Evolutionary conservation across 2,888 invertebrate species (phyloP), one percentile per base, ranked within the genome.

Genomic region (Phalera bucephala): DNA sequence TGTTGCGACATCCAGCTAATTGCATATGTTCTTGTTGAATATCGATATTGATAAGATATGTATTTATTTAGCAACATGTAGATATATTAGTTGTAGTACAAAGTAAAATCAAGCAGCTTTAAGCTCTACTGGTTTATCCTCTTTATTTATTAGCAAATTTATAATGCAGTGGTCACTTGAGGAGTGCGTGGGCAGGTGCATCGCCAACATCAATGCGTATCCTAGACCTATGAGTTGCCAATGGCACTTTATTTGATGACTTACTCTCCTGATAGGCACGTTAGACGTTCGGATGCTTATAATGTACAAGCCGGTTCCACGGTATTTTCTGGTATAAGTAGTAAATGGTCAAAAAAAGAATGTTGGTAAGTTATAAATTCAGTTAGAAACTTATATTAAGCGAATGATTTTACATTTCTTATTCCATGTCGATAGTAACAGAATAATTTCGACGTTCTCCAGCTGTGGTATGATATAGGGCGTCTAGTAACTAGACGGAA

Each of bases 211-310:
- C 51, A 52, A 51, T 45, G 53, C 44, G 54, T 55, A 53, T 48
- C 52, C 56, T 62, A 57, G 58, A 45, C 49, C 47, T 57, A 53
- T 54, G 43, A 53, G 53, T 52, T 50, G 64, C 51, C 62, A 52
- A 48, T 54, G 54, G 58, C 59, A 66, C 53, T 72, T 66, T 58
- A 68, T 66, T 70, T 70, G 69, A 72, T 65, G 58, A 48, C 60
- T 67, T 55, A 62, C 64, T 60, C 57, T 57, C 52, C 52, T 56
- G 57, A 53, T 55, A 61, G 29, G 40, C 34, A 56, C 54, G 55
- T 61, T 58, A 59, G 53, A 64, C 60, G 55, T 64, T 56, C 52
- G 44, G 55, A 48, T 57, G 55, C 57, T 61, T 54, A 64, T 68
- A 52, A 53, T 50, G 56, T 56, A 61, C 54, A 41, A 47, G 36